These are phyloP conservation scores for Scomberomorus guttatus DNA, from an alignment of 2,797 vertebrate genomes.

Conservation along the genomic window DNA sequence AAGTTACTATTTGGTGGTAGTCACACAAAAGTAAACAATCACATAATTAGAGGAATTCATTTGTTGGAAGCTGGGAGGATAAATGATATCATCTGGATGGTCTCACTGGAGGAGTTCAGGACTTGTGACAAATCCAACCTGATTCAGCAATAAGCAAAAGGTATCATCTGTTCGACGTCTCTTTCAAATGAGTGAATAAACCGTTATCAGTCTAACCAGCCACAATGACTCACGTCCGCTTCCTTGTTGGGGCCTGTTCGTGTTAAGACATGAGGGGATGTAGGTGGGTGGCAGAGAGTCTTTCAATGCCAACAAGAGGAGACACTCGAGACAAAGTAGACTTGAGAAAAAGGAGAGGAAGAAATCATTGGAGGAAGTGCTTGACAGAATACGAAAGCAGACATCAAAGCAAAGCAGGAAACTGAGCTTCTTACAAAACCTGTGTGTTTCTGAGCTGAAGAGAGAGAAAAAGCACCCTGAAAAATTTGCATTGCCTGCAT, in stretches of 20 bases:
- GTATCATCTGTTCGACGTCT: constrained; percentile 34
- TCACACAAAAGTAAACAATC: neutral
- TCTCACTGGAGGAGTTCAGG: neutral
- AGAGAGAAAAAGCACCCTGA: neutral
- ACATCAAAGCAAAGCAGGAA: constrained; percentile 73
- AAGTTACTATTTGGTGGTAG: neutral
- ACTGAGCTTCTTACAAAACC: constrained; percentile 43
- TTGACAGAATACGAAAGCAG: constrained; percentile 53
- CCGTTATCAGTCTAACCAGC: constrained; percentile 47
- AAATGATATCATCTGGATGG: neutral
- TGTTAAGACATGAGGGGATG: constrained; percentile 31
- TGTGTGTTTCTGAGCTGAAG: constrained; percentile 28
- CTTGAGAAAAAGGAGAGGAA: constrained; percentile 51
- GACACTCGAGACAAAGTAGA: constrained; percentile 37
- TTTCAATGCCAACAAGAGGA: constrained; percentile 38
- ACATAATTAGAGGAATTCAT: constrained; percentile 30
- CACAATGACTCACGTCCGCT: constrained; percentile 78
- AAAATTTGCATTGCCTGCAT: constrained; percentile 16
- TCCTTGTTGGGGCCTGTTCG: constrained; percentile 52
- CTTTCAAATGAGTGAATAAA: constrained; percentile 47
- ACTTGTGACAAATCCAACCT: constrained; percentile 28
- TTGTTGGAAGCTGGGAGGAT: constrained; percentile 11
- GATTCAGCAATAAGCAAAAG: constrained; percentile 35
- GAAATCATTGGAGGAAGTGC: constrained; percentile 46
- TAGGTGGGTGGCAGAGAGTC: constrained; percentile 23